phyloP scores from a whole-genome alignment of 2,888 invertebrate genomes.

The Drosophila nigricruria region DNA sequence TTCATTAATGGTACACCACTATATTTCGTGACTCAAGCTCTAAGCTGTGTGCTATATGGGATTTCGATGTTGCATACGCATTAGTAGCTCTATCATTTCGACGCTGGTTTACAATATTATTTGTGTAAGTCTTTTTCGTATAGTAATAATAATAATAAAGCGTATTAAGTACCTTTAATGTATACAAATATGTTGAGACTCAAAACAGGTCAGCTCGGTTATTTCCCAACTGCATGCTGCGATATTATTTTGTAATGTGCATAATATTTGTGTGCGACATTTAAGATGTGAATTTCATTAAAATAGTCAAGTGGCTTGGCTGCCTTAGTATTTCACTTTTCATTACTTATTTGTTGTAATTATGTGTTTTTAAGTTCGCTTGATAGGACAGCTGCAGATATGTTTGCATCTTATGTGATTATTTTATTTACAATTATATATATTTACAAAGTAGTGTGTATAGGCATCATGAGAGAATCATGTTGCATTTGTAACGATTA shows the following conservation, averaged over 20 bases:
- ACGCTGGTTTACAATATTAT: background rate
- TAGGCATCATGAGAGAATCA: slow-evolving; percentile 1
- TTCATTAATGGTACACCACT: background rate
- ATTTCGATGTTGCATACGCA: background rate
- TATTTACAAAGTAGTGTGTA: background rate
- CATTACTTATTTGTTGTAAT: background rate
- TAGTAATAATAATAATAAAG: no score
- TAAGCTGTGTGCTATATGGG: background rate
- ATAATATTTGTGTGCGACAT: slow-evolving; percentile 28
- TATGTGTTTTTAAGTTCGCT: background rate
- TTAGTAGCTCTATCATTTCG: background rate
- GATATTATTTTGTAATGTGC: slow-evolving; percentile 10
- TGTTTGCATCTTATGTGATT: background rate
- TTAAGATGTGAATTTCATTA: slow-evolving; percentile 45
- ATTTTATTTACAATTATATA: background rate
- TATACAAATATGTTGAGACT: slow-evolving; percentile 28
- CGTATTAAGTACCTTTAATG: slow-evolving; percentile 34
- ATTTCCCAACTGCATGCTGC: slow-evolving; percentile 14
- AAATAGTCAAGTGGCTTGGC: slow-evolving; percentile 36
- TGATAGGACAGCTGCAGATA: background rate
- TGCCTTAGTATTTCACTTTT: background rate
- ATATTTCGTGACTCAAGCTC: background rate
- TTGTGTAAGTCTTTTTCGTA: background rate
- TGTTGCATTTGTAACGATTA: slow-evolving; percentile 20
- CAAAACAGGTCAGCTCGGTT: slow-evolving; percentile 27